A percentile compares a stretch with the other conserved stretches of the same genome.
These are phyloP conservation scores for Tupaia chinensis DNA, from an alignment of 2,113 vertebrate species.

Conservation along the genomic window DNA sequence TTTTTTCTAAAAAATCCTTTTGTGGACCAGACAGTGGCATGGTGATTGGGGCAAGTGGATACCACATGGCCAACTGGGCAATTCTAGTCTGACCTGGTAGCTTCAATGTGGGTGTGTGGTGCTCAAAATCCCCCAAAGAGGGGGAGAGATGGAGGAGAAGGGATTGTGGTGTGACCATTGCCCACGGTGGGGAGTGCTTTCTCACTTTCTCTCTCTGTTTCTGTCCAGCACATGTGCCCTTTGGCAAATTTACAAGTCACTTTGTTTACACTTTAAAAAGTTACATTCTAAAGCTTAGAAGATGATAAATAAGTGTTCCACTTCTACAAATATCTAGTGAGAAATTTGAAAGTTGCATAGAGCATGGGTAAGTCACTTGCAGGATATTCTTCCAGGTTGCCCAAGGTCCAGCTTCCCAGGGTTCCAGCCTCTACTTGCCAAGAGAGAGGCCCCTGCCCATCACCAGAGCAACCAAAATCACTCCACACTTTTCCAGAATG, in stretches of 20 bases:
- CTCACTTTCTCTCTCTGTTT: too few species aligned
- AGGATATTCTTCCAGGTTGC: neutral
- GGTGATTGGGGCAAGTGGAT: too few species aligned
- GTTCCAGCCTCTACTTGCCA: neutral
- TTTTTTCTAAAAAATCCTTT: too few species aligned
- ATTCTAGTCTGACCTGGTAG: too few species aligned
- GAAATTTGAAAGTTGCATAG: neutral
- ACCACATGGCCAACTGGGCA: too few species aligned
- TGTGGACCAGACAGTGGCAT: too few species aligned
- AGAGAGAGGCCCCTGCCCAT: neutral
- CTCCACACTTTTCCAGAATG: neutral
- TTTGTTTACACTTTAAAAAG: neutral
- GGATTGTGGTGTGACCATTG: too few species aligned
- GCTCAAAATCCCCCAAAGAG: too few species aligned
- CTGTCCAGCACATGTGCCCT: too few species aligned
- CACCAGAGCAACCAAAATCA: neutral
- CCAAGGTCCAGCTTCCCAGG: neutral
- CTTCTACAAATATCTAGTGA: neutral
- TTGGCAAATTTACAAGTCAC: neutral
- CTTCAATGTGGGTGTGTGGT: too few species aligned
- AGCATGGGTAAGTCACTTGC: rapidly evolving
- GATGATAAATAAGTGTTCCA: neutral
- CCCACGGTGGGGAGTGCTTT: too few species aligned
- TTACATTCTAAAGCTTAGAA: neutral
- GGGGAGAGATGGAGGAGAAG: too few species aligned